Evolutionary conservation across 2,113 vertebrate genomes (phyloP).

Genomic region (Myotis brandtii): DNA sequence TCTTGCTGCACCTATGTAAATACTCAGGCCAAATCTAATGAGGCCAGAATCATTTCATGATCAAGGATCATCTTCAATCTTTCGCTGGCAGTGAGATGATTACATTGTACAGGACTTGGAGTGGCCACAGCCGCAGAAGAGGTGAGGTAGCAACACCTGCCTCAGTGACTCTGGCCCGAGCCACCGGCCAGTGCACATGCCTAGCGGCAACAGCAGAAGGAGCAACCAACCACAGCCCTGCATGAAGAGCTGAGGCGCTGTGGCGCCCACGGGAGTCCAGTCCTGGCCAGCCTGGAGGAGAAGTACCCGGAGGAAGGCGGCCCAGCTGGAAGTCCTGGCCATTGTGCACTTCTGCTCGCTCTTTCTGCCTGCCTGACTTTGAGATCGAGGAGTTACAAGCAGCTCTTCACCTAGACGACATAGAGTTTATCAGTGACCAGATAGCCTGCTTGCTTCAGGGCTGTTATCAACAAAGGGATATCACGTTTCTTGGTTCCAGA

Average conservation of each 20-base stretch:
- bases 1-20: constrained; percentile 49
- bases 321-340: too few relatives aligned
- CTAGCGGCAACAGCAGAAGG: too few relatives aligned
- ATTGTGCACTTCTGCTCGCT: neutral
- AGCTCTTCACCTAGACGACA: constrained; percentile 93
- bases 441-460: constrained; percentile 96
- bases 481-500: constrained; percentile 82
- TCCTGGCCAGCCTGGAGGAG: too few relatives aligned
- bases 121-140: too few relatives aligned
- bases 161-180: too few relatives aligned
- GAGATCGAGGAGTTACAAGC: constrained; percentile 93
- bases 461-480: constrained; percentile 97
- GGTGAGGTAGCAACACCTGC: too few relatives aligned
- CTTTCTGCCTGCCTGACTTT: neutral
- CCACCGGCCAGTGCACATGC: too few relatives aligned
- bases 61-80: neutral
- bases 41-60: constrained; percentile 23
- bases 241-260: too few relatives aligned
- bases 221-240: too few relatives aligned
- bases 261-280: too few relatives aligned
- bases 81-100: neutral
- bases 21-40: constrained; percentile 30
- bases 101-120: too few relatives aligned
- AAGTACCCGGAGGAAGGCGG: too few relatives aligned
- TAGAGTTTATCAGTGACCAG: constrained; percentile 95